Evolutionary conservation across 2,113 vertebrate genomes (phyloP), one percentile per base, ranked within the genome.

Genomic region (Oryzias celebensis): DNA sequence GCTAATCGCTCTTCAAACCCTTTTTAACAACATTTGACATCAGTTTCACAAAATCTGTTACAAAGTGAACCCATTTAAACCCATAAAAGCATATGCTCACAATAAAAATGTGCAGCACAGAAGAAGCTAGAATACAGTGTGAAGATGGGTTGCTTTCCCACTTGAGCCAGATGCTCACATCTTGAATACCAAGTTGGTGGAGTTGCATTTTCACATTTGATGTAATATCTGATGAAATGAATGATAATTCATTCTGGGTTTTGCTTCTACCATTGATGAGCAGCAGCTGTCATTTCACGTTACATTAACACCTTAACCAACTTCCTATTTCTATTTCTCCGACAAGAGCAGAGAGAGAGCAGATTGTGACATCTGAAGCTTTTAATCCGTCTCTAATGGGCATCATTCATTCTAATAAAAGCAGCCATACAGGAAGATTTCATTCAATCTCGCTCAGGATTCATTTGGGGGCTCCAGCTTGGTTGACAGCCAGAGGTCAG

Each of bases 331-430:
- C 56, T 54, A 62, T 66, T 72, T 61, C 57, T 58, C 36, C 53
- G 62, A 17, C 48, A 47, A 62, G 22, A 60, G 49, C 71, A 68
- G 78, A 74, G 76, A 78, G 77, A 70, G 75, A 1, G 47, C 60
- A 71, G 52, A 63, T 71, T 65, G 71, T 61, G 63, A 63, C 82
- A 79, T 85, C 84, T 82, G 78, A 85, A 84, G 86, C 83, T 70
- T 88, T 89, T 89, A 83, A 85, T 90, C 77, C 72, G 59, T 60
- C 76, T 66, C 77, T 86, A 83, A 88, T 81, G 68, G 74, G 82
- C 58, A 72, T 82, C 80, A 73, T 88, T 89, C 67, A 69, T 87
- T 84, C 81, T 87, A 79, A 87, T 86, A 80, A 88, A 83, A 71
- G 78, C 58, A 78, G 75, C 81, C 86, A 84, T 81, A 81, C 83